Evolutionary conservation across 2,113 vertebrate species (phyloP).

Genomic region (Phaethon lepturus): DNA sequence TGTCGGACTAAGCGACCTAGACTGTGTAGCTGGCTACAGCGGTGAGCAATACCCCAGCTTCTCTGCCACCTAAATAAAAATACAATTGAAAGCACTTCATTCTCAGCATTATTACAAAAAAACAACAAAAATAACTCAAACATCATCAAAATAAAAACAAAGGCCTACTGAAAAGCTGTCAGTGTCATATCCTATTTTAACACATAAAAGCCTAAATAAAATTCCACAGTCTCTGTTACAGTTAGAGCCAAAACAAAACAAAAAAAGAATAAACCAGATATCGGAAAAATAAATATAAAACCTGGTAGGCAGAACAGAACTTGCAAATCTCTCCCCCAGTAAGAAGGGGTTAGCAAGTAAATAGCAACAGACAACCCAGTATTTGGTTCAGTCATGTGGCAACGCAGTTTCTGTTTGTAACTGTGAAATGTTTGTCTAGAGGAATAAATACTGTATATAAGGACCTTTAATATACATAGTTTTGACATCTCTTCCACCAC

Average conservation of each 20-base stretch:
- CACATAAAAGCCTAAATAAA: not conserved
- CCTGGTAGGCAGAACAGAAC: not conserved
- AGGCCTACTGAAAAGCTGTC: not conserved
- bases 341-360: not conserved
- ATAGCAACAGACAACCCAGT: not conserved
- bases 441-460: not conserved
- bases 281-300: not conserved
- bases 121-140: not conserved
- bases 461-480: not conserved
- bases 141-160: not conserved
- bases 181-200: not conserved
- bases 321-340: not conserved
- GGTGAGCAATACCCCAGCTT: conserved; percentile 92
- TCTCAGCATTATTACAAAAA: not conserved
- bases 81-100: not conserved
- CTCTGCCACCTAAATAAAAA: conserved; percentile 90
- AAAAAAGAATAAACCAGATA: not conserved
- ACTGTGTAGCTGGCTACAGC: conserved; percentile 91
- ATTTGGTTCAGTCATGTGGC: not conserved
- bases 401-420: not conserved
- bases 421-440: not conserved
- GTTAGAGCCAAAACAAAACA: not conserved
- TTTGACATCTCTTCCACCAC: not conserved
- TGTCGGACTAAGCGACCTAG: conserved; percentile 89
- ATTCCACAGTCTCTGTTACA: not conserved